Evolutionary conservation across 2,888 invertebrate genomes (phyloP), one percentile per base, ranked within the genome.

Genomic region (Embidobia sp.): DNA sequence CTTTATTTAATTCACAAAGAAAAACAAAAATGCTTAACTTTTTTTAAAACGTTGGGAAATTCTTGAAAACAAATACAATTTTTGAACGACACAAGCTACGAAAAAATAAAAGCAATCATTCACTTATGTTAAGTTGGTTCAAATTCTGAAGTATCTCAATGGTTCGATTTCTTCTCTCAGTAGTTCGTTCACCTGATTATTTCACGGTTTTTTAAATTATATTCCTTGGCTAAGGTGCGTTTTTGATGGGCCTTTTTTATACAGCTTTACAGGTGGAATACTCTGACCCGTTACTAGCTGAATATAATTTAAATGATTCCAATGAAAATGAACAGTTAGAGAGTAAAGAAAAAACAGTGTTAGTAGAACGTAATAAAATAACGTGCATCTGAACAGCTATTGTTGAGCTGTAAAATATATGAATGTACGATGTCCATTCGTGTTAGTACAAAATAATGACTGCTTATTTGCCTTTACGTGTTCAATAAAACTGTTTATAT

Each of bases 291-390:
- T 73, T 59, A 73, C n/a, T 7, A 64, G 31, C 29, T 49, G 44
- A 57, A 64, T 57, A 49, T 42, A 37, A 57, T 57, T 73, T 55
- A 57, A 63, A 73, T 57, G 49, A 73, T n/a, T 11, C 37, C 35
- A 61, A 27, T 11, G 51, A 72, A 53, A 33, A 57, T 55, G 3
- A 64, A 73, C 73, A 48, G 64, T 64, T 73, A 73, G 40, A 8
- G 6, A 15, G 49, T 33, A 42, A 42, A n/a, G n/a, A n/a, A 7
- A 19, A 63, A 55, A 33, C 10, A 42, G 40, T 64, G 31, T 48
- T 27, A 42, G 63, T 48, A 22, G 35, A 64, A 55, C 31, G 18
- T 31, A 44, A 46, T 22, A 63, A 53, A 63, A 53, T 22, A 31
- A 7, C 10, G 11, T 13, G 31, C 33, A 31, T 19, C 4, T 64